phyloP scores from a whole-genome alignment of 2,888 invertebrate species.

The Deroplatys truncata region DNA sequence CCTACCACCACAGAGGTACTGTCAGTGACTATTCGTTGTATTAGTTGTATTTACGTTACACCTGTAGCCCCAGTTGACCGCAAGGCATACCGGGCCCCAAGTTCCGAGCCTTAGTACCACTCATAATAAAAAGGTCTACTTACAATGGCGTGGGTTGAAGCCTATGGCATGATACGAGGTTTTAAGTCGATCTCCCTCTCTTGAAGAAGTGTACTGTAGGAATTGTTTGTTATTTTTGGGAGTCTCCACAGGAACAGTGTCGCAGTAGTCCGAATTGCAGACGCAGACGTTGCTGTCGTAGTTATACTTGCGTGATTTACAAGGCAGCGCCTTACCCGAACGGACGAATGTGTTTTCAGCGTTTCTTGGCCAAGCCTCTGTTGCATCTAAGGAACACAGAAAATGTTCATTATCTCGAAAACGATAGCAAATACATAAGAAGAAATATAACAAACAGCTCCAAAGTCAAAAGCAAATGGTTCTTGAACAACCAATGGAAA shows the following conservation, averaged over 20 bases:
- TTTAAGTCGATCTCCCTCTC: neutral
- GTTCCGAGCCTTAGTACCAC: too few species aligned
- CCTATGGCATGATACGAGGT: neutral
- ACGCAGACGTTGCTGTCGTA: constrained; percentile 57
- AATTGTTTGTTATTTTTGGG: constrained; percentile 42
- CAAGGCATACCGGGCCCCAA: too few species aligned
- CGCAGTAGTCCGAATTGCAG: constrained; percentile 67
- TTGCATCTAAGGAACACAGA: neutral
- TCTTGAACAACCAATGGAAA: too few species aligned
- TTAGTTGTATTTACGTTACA: too few species aligned
- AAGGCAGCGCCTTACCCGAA: neutral
- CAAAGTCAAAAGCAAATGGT: too few species aligned
- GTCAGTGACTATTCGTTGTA: too few species aligned
- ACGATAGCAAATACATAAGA: too few species aligned
- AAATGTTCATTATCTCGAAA: too few species aligned
- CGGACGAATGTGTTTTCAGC: neutral
- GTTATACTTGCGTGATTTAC: neutral
- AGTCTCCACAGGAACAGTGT: constrained; percentile 54
- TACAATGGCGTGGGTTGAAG: neutral
- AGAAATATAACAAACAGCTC: too few species aligned
- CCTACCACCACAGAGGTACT: too few species aligned
- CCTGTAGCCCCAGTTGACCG: too few species aligned
- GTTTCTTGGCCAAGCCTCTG: neutral
- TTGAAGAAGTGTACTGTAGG: constrained; percentile 41
- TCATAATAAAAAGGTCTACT: neutral